Percentiles rank a stretch among this genome's conserved stretches.
Conservation (phyloP, 2,888 invertebrate genomes). For the Dyspetes luteomarginatus region DNA sequence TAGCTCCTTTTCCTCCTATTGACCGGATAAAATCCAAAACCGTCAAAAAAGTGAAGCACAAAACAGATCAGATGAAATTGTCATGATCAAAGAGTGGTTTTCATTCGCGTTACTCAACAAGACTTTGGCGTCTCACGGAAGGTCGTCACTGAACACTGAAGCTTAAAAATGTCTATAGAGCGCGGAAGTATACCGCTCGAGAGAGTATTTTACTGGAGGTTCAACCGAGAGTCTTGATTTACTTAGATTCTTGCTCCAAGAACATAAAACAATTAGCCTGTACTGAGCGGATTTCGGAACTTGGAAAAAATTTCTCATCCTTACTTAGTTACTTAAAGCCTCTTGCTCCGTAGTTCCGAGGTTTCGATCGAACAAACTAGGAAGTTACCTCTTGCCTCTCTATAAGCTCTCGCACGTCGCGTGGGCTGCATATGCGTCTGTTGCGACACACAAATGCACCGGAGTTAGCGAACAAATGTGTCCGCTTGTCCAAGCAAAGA, state of each 20-base stretch:
- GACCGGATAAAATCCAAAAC: neutral
- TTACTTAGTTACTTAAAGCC: constrained; percentile 8
- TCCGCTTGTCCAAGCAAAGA: constrained; percentile 28
- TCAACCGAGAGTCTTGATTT: neutral
- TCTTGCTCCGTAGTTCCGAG: neutral
- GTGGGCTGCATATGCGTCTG: constrained; percentile 19
- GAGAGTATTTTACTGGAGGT: too few relatives aligned
- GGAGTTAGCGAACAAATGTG: constrained; percentile 36
- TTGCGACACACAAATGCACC: constrained; percentile 13
- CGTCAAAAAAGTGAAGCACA: neutral
- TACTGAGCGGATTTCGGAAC: neutral
- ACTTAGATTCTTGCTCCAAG: neutral
- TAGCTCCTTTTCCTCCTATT: neutral
- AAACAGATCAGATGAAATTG: neutral
- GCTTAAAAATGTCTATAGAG: too few relatives aligned
- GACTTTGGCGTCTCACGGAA: too few relatives aligned
- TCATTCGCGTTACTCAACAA: too few relatives aligned
- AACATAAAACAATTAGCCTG: neutral
- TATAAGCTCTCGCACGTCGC: constrained; percentile 9
- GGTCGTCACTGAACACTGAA: too few relatives aligned
- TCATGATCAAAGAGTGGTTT: too few relatives aligned
- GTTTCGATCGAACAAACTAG: constrained; percentile 14
- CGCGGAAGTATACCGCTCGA: too few relatives aligned
- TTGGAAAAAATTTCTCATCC: neutral
- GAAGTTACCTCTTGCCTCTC: constrained; percentile 17